A percentile compares a stretch with the other conserved stretches of the same genome.
Evolutionary conservation across 92 coral and sea anemone genomes (phyloP).

Genomic region (Epizoanthus fatuus): DNA sequence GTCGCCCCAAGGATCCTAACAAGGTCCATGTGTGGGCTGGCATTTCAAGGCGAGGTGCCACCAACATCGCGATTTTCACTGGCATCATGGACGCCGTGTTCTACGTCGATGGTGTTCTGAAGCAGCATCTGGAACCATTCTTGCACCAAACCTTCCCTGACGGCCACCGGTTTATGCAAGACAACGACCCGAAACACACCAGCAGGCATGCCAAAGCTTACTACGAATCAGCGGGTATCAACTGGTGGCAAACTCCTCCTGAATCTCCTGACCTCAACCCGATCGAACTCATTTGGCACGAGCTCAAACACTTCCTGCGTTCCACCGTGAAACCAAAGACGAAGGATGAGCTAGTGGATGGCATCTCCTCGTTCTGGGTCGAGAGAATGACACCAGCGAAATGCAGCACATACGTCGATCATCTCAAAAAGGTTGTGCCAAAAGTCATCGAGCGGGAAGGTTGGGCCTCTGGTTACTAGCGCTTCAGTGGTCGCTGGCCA

Average conservation of each 20-base stretch:
- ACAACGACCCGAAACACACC: too few species aligned
- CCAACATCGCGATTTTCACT: constrained; percentile 48
- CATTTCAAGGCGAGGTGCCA: constrained; percentile 54
- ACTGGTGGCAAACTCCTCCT: constrained; percentile 61
- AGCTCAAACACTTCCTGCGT: constrained; percentile 41
- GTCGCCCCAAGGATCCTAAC: constrained; percentile 54
- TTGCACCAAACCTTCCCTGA: constrained; percentile 45
- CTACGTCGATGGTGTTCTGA: background rate
- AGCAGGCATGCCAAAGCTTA: constrained; percentile 24
- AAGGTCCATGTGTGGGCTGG: constrained; percentile 67
- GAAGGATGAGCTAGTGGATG: constrained; percentile 27
- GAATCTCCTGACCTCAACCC: constrained; percentile 58
- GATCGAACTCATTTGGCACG: constrained; percentile 54
- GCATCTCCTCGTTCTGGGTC: constrained; percentile 28
- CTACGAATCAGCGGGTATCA: constrained; percentile 3
- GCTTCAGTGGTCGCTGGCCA: too few species aligned
- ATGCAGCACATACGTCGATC: constrained; percentile 24
- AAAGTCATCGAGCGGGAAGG: constrained; percentile 46
- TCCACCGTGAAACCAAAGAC: constrained; percentile 29
- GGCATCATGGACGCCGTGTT: constrained; percentile 32
- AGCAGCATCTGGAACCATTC: constrained; percentile 42
- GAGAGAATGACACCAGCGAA: background rate
- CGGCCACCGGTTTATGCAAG: constrained; percentile 48
- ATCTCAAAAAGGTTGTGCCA: constrained; percentile 41
- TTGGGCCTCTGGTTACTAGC: constrained; percentile 34